Base-by-base conservation (phyloP, 2,888 invertebrate species). In the Chaitophorus viminalis region DNA sequence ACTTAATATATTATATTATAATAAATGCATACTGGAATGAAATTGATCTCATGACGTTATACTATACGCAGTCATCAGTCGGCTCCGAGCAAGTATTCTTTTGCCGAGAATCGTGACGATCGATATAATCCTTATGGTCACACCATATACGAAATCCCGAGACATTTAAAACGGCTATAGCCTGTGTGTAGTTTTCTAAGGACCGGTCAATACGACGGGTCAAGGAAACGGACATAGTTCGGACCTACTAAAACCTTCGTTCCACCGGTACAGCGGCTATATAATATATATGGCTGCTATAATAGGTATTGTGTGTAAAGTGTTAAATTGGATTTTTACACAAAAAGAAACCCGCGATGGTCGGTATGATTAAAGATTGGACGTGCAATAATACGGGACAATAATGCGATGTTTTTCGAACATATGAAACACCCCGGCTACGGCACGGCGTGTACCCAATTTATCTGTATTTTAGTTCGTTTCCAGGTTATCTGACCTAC, bases 251-350 rank as follows among this genome's bases (percentile, higher is more conserved):
- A 46, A 9, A 4, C 21, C 60, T 18, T 21, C 60, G 8, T 3
- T 25, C 60, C 1, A 46, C 46, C 46, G 11, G 14, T 3, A 21
- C 54, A 25, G 21, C 60, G 60, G 25, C 25, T 1, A 46, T 46
- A 3, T 46, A 14, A 11, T 46, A 14, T 14, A 14, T 46, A 9
- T 9, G 6, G 6, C n/a, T n/a, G n/a, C n/a, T n/a, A n/a, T n/a
- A 39, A 8, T 39, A 39, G 39, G 11, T 8, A 39, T 39, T 39
- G 11, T 36, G 6, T 36, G 36, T 1, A 39, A n/a, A 21, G 81
- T 70, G 81, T 33, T 54, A 70, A 72, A 82, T 52, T 83, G 54
- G 36, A 83, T 83, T 83, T 83, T 74, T 21, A 4, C 36, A 6
- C 21, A 8, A 39, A 75, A 21, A 75, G 39, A n/a, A n/a, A 39